Base-by-base conservation (phyloP, 2,113 vertebrate genomes). In the Sisor rabdophorus region DNA sequence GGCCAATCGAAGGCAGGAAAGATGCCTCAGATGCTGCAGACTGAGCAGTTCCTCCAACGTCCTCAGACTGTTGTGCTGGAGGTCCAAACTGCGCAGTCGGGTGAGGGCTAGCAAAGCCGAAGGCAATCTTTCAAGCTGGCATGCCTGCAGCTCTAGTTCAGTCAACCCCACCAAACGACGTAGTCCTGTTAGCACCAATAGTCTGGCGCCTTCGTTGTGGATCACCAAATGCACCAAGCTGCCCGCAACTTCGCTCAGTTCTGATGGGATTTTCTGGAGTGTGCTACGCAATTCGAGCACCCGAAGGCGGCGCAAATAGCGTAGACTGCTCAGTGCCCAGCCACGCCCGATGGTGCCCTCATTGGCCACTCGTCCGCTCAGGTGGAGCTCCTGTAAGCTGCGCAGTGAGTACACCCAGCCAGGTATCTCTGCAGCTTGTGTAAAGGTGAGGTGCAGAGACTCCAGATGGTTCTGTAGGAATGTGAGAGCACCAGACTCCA, bases 111-210 rank as follows among this genome's bases (percentile, higher is more conserved):
- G 78, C 26, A 93, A 67, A 11, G 87, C 86, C 0, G 87, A 87
- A 11, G 93, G 92, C 52, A 93, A 75, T 22, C 91, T 87, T 80
- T 92, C 88, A 15, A 94, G 83, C 83, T 89, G 88, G 79, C 92
- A 94, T 82, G 88, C 88, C 77, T 86, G 87, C 59, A 94, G 85
- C 71, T 83, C 82, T 54, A 93, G 79, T 80, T 91, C 89, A 1
- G 83, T 81, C 63, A 93, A 80, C 20, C 83, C 83, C 0, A 61
- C 72, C 75, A 91, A 68, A 11, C 89, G 83, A 79, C 89, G 90
- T 64, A 93, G 81, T 5, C 87, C 89, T 0, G 88, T 87, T 11
- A 91, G 83, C 0, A 87, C 88, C 19, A 91, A 80, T 12, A 93
- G 77, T 68, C 85, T 84, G 7, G 86, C 83, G 17, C 89, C 90